Base-by-base conservation (phyloP, 37 sponge, comb jelly and placozoan species). In the Haliclona indistincta region DNA sequence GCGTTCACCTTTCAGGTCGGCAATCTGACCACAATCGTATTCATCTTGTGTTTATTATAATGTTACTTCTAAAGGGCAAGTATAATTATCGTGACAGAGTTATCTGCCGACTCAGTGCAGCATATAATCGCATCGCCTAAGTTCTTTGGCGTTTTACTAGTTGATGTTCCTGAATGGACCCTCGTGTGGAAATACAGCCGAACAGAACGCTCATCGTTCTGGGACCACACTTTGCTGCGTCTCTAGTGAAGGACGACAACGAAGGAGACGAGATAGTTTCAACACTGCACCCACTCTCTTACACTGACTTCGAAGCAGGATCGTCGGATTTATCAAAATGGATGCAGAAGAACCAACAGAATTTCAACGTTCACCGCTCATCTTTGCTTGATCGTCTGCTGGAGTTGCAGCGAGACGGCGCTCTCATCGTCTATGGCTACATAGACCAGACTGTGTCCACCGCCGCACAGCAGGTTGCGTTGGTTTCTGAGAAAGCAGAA, bases 141-240 rank as follows among this genome's bases (percentile, higher is more conserved):
- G n/a, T n/a, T n/a, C n/a, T n/a, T n/a, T n/a, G n/a, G n/a, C n/a
- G n/a, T n/a, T n/a, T n/a, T n/a, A n/a, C n/a, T n/a, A n/a, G n/a
- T n/a, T n/a, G n/a, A n/a, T n/a, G n/a, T n/a, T n/a, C n/a, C n/a
- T n/a, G n/a, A n/a, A 47, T 58, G 41, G 52, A 51, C 3, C 74
- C 49, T 10, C 42, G 75, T 39, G 28, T 84, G 15, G 85, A 84
- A 63, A 58, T 84, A 23, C 54, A 84, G 11, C 85, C 85, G 0
- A 67, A 79, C 23, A 49, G 68, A 0, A 77, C 54, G 33, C 20
- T 69, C 23, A 15, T 84, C 20, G 78, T 84, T 0, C 4, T 84
- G 7, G 85, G 85, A 25, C 85, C 85, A 37, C 38, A 43, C n/a
- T 84, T 84, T 40, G 54, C 66, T 8, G 35, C 54, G 7, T 32